Evolutionary conservation across 2,888 invertebrate genomes (phyloP), one percentile per base, ranked within the genome.

Genomic region (Drosophila hamatofila): DNA sequence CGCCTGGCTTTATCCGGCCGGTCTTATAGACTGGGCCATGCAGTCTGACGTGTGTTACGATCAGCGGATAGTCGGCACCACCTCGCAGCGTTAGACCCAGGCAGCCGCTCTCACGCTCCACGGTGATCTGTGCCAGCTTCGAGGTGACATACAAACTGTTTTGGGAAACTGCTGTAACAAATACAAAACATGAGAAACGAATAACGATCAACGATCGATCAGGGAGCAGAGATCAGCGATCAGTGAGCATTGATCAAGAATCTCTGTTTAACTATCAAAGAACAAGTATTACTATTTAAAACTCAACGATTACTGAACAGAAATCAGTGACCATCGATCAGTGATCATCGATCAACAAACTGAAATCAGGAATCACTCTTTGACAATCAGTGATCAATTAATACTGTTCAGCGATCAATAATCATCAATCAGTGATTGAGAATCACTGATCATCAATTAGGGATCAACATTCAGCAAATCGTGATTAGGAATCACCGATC

Each of bases 11-110:
- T 75, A 98, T 96, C 73, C 97, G 95, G 0, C 98, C 98, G 67
- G 97, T 97, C 89, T 97, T 97, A 78, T 98, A 97, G 3, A 98
- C 98, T 0, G 98, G 97, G 0, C 98, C 97, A 60, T 97, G 96
- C 12, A 97, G 95, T 78, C 98, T 94, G 7, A 98, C 96, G 88
- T 97, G 96, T 0, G 98, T 98, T 41, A 99, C 96, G 7, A 97
- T 96, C 77, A 98, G 93, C 0, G 98, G 97, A 78, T 96, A 95
- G 52, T 95, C 94, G 59, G 96, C 95, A 7, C 98, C 98, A 9
- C 96, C 96, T 48, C 98, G 94, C 68, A 98, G 94, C 3, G 97
- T 98, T 78, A 99, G 96, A 0, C 98, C 98, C 71, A 98, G 94
- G 52, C 97, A 98, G 56, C 95, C 95, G 78, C 95, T 95, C 80